phyloP scores from a whole-genome alignment of 2,888 invertebrate genomes.

The Drosophila paracracens region DNA sequence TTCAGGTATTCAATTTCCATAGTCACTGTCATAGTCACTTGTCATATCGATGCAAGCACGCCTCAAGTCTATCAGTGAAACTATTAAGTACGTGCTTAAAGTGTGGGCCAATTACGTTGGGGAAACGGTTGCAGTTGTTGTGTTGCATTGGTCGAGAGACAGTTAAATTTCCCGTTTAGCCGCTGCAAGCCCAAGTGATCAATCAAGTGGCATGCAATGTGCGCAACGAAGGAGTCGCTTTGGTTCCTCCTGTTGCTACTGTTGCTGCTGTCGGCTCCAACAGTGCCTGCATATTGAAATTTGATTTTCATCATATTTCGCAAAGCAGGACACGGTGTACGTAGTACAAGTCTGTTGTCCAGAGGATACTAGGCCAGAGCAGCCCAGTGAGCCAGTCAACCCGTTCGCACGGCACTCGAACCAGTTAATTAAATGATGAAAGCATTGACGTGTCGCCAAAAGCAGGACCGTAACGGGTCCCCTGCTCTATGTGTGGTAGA shows the following conservation, averaged over 20 bases:
- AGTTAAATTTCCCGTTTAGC: conserved; percentile 71
- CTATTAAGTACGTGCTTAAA: conserved; percentile 11
- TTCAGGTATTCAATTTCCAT: background rate
- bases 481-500: background rate
- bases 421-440: conserved; percentile 82
- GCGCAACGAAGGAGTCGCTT: conserved; percentile 38
- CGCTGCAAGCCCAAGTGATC: conserved; percentile 54
- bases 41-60: conserved; percentile 14
- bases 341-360: conserved; percentile 7
- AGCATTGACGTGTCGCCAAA: conserved; percentile 74
- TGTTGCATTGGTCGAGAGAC: conserved; percentile 44
- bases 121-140: background rate
- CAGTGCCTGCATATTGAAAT: conserved; percentile 47
- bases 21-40: background rate
- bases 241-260: conserved; percentile 8
- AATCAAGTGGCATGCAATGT: conserved; percentile 71
- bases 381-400: conserved; percentile 10
- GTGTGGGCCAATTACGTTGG: conserved; percentile 32
- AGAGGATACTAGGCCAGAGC: background rate
- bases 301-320: conserved; percentile 63
- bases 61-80: background rate
- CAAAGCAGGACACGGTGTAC: conserved; percentile 30
- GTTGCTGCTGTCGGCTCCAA: conserved; percentile 1
- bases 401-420: conserved; percentile 53
- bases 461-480: background rate